phyloP scores from a whole-genome alignment of 2,113 vertebrate genomes.

The Atlantisia rogersi region DNA sequence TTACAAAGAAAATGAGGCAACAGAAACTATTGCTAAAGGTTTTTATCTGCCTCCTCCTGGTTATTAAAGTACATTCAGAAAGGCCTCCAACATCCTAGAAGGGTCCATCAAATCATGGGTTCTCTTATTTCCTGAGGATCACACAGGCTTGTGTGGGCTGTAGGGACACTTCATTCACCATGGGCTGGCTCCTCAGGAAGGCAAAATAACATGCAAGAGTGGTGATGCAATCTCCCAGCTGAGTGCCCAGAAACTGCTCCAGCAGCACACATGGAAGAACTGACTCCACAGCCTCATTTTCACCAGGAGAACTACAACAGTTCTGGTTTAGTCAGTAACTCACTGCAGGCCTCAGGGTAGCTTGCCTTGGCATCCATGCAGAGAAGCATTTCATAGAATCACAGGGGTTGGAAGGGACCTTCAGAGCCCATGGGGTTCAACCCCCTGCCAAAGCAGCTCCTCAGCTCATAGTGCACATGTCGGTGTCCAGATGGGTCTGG shows the following conservation, averaged over 20 bases:
- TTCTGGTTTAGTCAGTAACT: not conserved
- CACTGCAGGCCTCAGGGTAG: not conserved
- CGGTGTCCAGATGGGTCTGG: no score
- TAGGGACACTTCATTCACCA: not conserved
- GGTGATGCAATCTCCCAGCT: not conserved
- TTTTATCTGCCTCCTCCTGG: not conserved
- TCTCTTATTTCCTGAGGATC: not conserved
- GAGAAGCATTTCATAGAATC: not conserved
- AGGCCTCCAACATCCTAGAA: accelerated
- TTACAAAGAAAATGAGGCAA: not conserved
- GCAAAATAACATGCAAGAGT: not conserved
- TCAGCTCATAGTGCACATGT: no score
- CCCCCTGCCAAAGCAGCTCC: no score
- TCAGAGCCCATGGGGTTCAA: no score
- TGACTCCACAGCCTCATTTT: not conserved
- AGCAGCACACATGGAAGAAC: accelerated
- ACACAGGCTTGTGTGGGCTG: not conserved
- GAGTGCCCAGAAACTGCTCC: not conserved
- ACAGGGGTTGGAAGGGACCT: no score
- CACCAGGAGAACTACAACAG: not conserved
- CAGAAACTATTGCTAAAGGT: not conserved
- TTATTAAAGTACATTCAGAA: not conserved
- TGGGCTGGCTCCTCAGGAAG: not conserved
- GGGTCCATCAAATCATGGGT: no score
- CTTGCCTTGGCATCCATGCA: not conserved